A percentile compares a stretch with the other conserved stretches of the same genome.
Evolutionary conservation across 2,888 invertebrate genomes (phyloP).

Genomic region (Mythimna lalbum): DNA sequence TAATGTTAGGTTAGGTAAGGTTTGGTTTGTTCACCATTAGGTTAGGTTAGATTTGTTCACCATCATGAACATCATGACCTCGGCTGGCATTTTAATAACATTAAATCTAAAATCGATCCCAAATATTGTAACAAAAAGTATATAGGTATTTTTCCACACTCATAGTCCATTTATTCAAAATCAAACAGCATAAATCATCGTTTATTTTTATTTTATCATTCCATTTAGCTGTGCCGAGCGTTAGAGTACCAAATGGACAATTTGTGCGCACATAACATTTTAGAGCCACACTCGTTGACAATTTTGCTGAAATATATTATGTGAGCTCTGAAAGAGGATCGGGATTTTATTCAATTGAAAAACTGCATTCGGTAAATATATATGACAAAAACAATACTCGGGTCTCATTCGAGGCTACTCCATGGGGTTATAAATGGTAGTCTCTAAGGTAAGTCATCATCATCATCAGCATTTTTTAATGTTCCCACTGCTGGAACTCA

Average conservation of each 20-base stretch:
- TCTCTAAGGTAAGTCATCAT: too few species aligned
- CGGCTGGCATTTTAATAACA: not conserved
- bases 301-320: not conserved
- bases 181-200: not conserved
- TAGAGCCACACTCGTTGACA: constrained; percentile 1
- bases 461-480: too few species aligned
- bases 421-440: too few species aligned
- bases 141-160: not conserved
- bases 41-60: too few species aligned
- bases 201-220: constrained; percentile 1
- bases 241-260: not conserved
- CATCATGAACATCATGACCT: too few species aligned
- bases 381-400: not conserved
- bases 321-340: not conserved
- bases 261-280: constrained; percentile 1
- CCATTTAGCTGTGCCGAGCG: constrained; percentile 1
- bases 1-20: too few species aligned
- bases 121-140: not conserved
- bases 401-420: too few species aligned
- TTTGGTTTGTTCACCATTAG: too few species aligned
- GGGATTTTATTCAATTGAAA: not conserved
- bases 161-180: not conserved
- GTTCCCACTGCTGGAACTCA: too few species aligned
- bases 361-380: not conserved
- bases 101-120: not conserved